Conservation (phyloP, 2,113 vertebrate genomes). For the Catagonus wagneri region DNA sequence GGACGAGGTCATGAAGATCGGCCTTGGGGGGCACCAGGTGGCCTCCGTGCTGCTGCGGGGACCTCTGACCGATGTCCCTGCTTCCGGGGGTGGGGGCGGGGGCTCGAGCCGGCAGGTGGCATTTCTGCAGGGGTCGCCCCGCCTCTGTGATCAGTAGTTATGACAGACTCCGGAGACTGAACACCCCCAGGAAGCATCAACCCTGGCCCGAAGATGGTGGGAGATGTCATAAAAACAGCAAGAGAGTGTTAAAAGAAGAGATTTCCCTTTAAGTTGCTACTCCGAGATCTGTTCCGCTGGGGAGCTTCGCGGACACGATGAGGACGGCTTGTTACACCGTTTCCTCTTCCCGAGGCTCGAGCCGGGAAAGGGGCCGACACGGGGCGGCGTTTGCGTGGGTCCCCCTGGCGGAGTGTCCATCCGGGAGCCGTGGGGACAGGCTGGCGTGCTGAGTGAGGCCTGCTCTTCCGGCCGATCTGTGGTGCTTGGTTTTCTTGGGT, state of each 20-base stretch:
- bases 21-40: not conserved
- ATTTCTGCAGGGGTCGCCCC: rapidly evolving
- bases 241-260: not conserved
- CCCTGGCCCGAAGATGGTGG: not conserved
- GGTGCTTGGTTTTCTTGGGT: not conserved
- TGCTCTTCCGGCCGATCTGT: rapidly evolving
- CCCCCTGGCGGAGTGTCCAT: not conserved
- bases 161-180: not conserved
- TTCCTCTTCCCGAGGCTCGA: not conserved
- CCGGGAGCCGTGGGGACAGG: not conserved
- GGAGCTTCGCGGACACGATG: too few species aligned
- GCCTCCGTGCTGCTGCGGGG: not conserved
- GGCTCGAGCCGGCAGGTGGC: not conserved
- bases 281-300: not conserved
- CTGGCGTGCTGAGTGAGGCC: rapidly evolving
- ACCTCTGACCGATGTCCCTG: not conserved
- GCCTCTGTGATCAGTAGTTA: rapidly evolving
- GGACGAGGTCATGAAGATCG: not conserved
- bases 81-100: not conserved
- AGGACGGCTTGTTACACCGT: rapidly evolving
- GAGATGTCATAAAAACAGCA: not conserved
- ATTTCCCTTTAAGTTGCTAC: rapidly evolving
- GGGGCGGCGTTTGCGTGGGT: too few species aligned
- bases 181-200: not conserved
- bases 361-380: too few species aligned